These are phyloP conservation scores for Ooceraea biroi DNA, from an alignment of 1,140 invertebrate species.

Conservation along the genomic window DNA sequence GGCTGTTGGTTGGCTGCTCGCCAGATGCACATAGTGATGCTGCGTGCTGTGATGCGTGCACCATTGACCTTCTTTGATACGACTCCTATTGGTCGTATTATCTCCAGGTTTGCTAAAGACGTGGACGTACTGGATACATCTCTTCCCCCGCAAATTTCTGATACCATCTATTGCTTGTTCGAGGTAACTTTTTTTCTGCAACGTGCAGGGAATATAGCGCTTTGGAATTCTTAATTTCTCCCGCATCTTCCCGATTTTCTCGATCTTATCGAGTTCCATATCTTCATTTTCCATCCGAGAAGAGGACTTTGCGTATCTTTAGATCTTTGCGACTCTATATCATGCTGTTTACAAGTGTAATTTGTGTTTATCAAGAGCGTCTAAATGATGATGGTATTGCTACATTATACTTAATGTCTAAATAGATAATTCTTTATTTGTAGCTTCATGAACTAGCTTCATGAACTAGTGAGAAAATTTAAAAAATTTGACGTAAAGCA, in stretches of 20 bases:
- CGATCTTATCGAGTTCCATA: conserved; percentile 43
- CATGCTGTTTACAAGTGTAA: conserved; percentile 7
- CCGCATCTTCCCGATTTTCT: conserved; percentile 44
- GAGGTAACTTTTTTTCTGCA: conserved; percentile 89
- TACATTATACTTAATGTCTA: conserved; percentile 7
- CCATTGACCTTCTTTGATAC: conserved; percentile 95
- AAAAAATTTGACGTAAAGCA: background rate
- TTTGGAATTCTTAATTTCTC: conserved; percentile 63
- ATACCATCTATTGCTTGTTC: conserved; percentile 92
- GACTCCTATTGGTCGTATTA: conserved; percentile 94
- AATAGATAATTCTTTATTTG: background rate
- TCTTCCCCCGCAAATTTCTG: conserved; percentile 90
- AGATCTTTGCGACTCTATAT: conserved; percentile 1
- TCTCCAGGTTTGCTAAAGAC: conserved; percentile 95
- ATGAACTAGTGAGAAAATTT: conserved; percentile 6
- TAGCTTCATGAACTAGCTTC: conserved; percentile 23
- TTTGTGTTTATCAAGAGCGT: conserved; percentile 26
- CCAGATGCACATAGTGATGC: conserved; percentile 91
- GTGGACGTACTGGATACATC: conserved; percentile 90
- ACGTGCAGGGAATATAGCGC: conserved; percentile 49
- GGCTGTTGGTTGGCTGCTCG: conserved; percentile 91
- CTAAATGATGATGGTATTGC: conserved; percentile 11
- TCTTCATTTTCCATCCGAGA: conserved; percentile 8
- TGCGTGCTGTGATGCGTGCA: conserved; percentile 91
- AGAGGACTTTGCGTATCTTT: conserved; percentile 26